Evolutionary conservation across 1,140 invertebrate species (phyloP).

Genomic region (Trissolcus basalis): DNA sequence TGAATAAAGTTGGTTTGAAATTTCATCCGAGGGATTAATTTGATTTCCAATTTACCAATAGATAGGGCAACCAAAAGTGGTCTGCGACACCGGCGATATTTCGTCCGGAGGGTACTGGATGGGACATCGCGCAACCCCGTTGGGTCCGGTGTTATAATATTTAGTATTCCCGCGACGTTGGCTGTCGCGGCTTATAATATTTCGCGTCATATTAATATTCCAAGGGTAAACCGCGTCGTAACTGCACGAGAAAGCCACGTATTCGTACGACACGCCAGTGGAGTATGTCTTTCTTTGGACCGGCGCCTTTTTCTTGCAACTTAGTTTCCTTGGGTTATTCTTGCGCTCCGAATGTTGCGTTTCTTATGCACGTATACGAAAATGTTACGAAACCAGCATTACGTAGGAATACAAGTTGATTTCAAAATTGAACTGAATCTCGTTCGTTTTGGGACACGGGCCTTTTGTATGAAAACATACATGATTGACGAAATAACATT

Average conservation of each 20-base stretch:
- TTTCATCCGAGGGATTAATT: too few species aligned
- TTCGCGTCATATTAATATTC: constrained; percentile 77
- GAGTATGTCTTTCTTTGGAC: constrained; percentile 51
- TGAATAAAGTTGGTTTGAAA: too few species aligned
- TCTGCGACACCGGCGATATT: too few species aligned
- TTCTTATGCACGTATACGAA: constrained; percentile 42
- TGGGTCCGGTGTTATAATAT: constrained; percentile 71
- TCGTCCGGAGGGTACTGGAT: too few species aligned
- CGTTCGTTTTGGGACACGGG: constrained; percentile 38
- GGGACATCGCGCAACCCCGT: constrained; percentile 45
- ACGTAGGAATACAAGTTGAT: constrained; percentile 47
- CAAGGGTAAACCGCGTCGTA: constrained; percentile 65
- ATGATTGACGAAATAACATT: too few species aligned
- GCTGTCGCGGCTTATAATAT: constrained; percentile 76
- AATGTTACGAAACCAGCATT: constrained; percentile 52
- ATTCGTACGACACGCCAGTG: constrained; percentile 24
- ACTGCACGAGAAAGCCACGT: constrained; percentile 55
- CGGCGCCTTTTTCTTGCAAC: constrained; percentile 24
- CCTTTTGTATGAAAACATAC: constrained; percentile 32
- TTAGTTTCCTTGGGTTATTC: constrained; percentile 56
- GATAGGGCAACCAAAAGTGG: too few species aligned
- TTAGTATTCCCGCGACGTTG: constrained; percentile 73
- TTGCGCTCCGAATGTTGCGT: constrained; percentile 31
- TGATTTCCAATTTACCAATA: too few species aligned
- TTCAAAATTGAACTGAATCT: constrained; percentile 47